These are phyloP conservation scores for Dascyllus trimaculatus DNA, from an alignment of 2,113 vertebrate species.

Conservation along the genomic window DNA sequence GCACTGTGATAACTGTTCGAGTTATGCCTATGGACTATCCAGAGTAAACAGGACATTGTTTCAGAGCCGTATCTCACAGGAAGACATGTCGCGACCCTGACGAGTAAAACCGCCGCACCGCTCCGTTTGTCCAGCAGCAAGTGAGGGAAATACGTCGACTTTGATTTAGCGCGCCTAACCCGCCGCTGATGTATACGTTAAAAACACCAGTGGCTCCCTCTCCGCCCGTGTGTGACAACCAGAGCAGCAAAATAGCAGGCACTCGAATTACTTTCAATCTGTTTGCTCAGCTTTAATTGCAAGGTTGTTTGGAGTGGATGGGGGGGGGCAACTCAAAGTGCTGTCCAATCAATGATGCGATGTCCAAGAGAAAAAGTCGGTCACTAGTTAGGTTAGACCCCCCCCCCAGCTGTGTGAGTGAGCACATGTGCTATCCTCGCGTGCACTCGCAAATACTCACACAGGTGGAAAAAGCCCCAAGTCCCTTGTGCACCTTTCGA, in stretches of 20 bases:
- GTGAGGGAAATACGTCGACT: not conserved
- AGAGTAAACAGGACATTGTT: not conserved
- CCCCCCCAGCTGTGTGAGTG: constrained; percentile 62
- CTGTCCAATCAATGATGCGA: constrained; percentile 30
- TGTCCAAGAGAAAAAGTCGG: constrained; percentile 40
- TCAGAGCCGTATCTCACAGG: not conserved
- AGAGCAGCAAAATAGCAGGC: constrained; percentile 22
- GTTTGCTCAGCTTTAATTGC: constrained; percentile 40
- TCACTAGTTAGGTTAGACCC: constrained; percentile 23
- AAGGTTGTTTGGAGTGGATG: not conserved
- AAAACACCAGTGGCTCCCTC: not conserved
- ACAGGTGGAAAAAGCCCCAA: constrained; percentile 72
- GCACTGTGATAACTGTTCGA: not conserved
- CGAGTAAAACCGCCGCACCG: not conserved
- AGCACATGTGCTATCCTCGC: constrained; percentile 32
- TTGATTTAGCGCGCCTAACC: not conserved
- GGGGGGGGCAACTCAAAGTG: not conserved
- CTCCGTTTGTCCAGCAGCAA: not conserved
- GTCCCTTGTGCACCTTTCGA: constrained; percentile 60
- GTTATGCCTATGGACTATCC: not conserved
- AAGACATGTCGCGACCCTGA: not conserved
- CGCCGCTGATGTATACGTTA: not conserved
- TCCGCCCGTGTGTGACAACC: constrained; percentile 16
- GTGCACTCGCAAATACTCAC: constrained; percentile 43
- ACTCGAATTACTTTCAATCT: constrained; percentile 32